phyloP scores from a whole-genome alignment of 1,140 invertebrate genomes.

The Brachionus koreanus region DNA sequence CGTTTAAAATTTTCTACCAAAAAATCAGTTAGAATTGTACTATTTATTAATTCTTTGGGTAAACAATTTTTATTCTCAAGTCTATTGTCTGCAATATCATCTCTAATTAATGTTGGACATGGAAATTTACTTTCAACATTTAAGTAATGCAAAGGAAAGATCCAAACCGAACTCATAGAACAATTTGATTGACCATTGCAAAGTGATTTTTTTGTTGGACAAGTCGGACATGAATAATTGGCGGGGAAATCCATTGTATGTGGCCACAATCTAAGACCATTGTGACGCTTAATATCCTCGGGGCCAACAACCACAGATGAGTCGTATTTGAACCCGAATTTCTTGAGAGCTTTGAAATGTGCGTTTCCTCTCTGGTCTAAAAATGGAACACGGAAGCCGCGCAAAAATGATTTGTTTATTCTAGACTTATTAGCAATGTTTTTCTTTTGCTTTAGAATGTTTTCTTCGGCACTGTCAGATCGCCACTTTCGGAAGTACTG shows the following conservation, averaged over 20 bases:
- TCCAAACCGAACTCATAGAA: constrained; percentile 23
- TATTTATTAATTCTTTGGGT: not conserved
- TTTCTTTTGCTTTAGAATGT: constrained; percentile 17
- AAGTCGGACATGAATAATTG: constrained; percentile 20
- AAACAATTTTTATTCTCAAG: not conserved
- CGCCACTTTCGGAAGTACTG: constrained; percentile 9
- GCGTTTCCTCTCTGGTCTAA: constrained; percentile 16
- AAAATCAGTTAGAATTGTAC: not conserved
- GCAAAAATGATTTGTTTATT: constrained; percentile 19
- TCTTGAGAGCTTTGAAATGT: constrained; percentile 16
- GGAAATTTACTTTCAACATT: constrained; percentile 30
- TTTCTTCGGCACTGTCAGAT: not conserved
- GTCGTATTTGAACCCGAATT: constrained; percentile 38
- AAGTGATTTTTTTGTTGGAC: constrained; percentile 12
- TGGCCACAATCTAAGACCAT: constrained; percentile 30
- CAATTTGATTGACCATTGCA: constrained; percentile 19
- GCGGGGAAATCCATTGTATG: constrained; percentile 33
- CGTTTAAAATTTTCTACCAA: not conserved
- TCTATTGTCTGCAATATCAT: constrained; percentile 7
- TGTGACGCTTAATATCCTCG: not conserved
- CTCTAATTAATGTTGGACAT: constrained; percentile 14
- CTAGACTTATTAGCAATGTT: not conserved
- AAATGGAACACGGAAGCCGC: constrained; percentile 4
- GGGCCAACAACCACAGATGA: not conserved
- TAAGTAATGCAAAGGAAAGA: constrained; percentile 15